A percentile compares a stretch with the other conserved stretches of the same genome.
These are phyloP conservation scores for Copidosoma aretas DNA, from an alignment of 2,888 invertebrate genomes.

Conservation along the genomic window DNA sequence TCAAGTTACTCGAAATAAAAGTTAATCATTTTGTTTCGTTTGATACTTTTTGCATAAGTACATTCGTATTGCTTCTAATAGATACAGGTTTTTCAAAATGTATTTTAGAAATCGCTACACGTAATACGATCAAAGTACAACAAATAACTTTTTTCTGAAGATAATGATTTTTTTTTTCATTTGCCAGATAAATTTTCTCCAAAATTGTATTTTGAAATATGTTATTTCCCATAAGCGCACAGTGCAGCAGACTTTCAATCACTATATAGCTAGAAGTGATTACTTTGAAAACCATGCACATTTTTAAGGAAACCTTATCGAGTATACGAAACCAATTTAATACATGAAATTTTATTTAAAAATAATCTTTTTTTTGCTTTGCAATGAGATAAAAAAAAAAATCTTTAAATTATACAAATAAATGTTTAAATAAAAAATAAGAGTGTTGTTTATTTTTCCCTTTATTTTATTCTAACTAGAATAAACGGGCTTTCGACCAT, in stretches of 20 bases:
- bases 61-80: slow-evolving; percentile 37
- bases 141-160: too few relatives aligned
- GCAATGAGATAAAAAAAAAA: slow-evolving; percentile 2
- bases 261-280: slow-evolving; percentile 17
- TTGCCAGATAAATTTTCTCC: not conserved
- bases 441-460: slow-evolving; percentile 10
- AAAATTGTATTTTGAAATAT: slow-evolving; percentile 13
- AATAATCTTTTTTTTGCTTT: slow-evolving; percentile 23
- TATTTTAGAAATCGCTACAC: slow-evolving; percentile 33
- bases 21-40: slow-evolving; percentile 25
- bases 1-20: too few relatives aligned
- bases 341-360: not conserved
- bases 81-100: slow-evolving; percentile 37
- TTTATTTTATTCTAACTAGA: not conserved
- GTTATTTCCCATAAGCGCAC: slow-evolving; percentile 22
- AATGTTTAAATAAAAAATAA: slow-evolving; percentile 34
- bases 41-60: slow-evolving; percentile 34
- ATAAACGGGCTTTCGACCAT: too few relatives aligned
- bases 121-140: slow-evolving; percentile 20
- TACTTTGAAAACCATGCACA: slow-evolving; percentile 4
- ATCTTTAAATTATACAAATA: slow-evolving; percentile 34
- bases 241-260: slow-evolving; percentile 14
- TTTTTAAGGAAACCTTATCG: slow-evolving; percentile 15
- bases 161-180: too few relatives aligned
- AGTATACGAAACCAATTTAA: not conserved